Evolutionary conservation across 2,797 vertebrate genomes (phyloP).

Genomic region (Morelia viridis): DNA sequence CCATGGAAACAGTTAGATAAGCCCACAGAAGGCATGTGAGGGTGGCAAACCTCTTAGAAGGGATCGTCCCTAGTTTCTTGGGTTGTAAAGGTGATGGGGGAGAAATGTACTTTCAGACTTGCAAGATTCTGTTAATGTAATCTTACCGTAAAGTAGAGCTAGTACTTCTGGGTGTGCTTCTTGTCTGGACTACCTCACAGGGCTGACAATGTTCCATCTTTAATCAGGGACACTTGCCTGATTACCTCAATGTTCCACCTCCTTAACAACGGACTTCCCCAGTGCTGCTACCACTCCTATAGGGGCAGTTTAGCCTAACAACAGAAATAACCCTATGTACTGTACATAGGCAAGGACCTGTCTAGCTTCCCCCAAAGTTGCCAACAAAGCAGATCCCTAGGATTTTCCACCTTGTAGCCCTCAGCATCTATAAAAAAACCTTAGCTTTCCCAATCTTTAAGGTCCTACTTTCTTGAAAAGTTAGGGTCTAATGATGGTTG

Average conservation of each 20-base stretch:
- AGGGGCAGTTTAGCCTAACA: background rate
- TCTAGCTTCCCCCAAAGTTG: background rate
- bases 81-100: background rate
- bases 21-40: background rate
- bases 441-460: no score
- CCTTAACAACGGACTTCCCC: background rate
- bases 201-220: background rate
- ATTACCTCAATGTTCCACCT: background rate
- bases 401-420: background rate
- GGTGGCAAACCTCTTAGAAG: background rate
- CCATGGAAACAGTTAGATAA: no score
- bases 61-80: background rate
- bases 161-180: background rate
- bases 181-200: background rate
- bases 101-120: background rate
- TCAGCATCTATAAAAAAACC: no score
- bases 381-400: background rate
- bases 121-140: background rate
- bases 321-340: background rate
- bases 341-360: background rate
- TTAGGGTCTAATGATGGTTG: no score
- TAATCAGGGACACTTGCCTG: background rate
- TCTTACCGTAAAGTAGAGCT: background rate
- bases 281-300: background rate
- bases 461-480: no score